phyloP scores from a whole-genome alignment of 2,113 vertebrate species.

The Collichthys lucidus region DNA sequence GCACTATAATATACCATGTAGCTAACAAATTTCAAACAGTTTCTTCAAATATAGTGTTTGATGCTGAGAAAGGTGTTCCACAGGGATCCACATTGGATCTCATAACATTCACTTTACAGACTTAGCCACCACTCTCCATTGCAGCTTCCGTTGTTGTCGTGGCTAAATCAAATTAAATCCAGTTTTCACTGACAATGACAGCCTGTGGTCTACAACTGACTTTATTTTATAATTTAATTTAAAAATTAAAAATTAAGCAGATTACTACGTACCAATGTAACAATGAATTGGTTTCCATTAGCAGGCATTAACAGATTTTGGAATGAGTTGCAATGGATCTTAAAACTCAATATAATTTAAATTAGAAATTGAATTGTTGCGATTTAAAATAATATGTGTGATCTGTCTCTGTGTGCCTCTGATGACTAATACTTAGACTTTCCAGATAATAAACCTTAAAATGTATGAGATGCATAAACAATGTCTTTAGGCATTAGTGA shows the following conservation, averaged over 20 bases:
- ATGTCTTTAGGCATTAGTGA: not conserved
- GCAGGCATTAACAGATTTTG: no score
- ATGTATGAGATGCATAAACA: not conserved
- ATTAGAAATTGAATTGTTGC: no score
- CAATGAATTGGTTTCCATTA: not conserved
- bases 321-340: not conserved
- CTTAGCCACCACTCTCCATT: not conserved
- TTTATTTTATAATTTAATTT: conserved; percentile 1
- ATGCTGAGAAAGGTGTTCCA: no score
- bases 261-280: not conserved
- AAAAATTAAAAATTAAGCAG: not conserved
- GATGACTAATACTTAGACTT: not conserved
- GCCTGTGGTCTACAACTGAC: not conserved
- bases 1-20: no score
- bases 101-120: not conserved
- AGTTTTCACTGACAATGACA: not conserved
- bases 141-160: not conserved
- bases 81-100: not conserved
- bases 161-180: conserved; percentile 4
- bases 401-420: not conserved
- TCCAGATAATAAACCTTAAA: not conserved
- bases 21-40: no score
- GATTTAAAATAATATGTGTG: not conserved
- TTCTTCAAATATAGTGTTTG: no score
- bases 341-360: not conserved